Evolutionary conservation across 37 sponge, comb jelly and placozoan species (phyloP).

Genomic region (Beroe ovata): DNA sequence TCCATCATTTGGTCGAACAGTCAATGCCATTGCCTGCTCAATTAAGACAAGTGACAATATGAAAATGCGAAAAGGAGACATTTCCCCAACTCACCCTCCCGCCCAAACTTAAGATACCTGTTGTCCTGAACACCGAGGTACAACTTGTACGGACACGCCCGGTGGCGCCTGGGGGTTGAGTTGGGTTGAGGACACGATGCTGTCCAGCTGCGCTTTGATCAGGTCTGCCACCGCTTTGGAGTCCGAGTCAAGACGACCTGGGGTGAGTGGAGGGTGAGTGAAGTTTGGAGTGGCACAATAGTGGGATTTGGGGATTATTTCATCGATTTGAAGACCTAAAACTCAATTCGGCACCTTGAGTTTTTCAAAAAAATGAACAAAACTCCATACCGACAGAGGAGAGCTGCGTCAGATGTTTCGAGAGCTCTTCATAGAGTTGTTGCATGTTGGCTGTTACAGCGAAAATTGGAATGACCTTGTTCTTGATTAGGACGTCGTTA

Average conservation of each 20-base stretch:
- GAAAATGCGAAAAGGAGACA: too few species aligned
- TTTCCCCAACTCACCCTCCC: not conserved
- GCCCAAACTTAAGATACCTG: not conserved
- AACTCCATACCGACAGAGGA: slow-evolving; percentile 46
- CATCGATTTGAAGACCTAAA: too few species aligned
- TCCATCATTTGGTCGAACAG: too few species aligned
- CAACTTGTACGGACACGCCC: not conserved
- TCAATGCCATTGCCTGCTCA: too few species aligned
- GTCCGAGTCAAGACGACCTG: slow-evolving; percentile 1
- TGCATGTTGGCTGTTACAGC: slow-evolving; percentile 68
- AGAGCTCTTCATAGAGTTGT: slow-evolving; percentile 68
- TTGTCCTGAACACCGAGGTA: slow-evolving; percentile 1
- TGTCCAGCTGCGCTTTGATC: slow-evolving; percentile 34
- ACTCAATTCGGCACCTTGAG: too few species aligned
- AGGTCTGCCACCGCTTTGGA: slow-evolving; percentile 21
- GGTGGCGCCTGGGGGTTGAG: slow-evolving; percentile 55
- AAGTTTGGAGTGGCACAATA: too few species aligned
- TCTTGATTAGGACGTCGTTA: slow-evolving; percentile 70
- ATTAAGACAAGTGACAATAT: too few species aligned
- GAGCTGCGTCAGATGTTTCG: slow-evolving; percentile 40
- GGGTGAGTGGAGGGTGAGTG: too few species aligned
- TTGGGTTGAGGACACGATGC: slow-evolving; percentile 47
- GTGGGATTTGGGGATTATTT: too few species aligned
- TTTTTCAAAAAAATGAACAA: not conserved
- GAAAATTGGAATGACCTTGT: slow-evolving; percentile 81